Conservation (phyloP, 2,888 invertebrate species). For the Agrenia bidenticulata region DNA sequence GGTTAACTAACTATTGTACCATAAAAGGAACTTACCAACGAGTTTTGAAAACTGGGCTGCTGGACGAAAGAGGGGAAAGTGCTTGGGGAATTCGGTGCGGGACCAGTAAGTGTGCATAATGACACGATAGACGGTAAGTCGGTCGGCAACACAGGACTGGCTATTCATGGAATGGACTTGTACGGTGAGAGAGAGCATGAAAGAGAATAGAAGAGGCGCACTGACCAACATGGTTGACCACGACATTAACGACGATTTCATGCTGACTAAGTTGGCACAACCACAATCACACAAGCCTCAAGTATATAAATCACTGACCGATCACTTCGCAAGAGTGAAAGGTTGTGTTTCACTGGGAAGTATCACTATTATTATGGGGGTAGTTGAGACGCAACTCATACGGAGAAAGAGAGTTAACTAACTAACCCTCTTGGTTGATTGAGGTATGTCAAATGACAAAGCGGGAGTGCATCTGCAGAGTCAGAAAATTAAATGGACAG, state of each 20-base stretch:
- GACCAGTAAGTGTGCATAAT: slow-evolving; percentile 91
- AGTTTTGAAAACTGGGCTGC: slow-evolving; percentile 92
- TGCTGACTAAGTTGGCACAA: too few relatives aligned
- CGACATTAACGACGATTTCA: too few relatives aligned
- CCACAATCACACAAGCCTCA: too few relatives aligned
- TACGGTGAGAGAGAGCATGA: not conserved
- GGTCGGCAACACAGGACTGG: slow-evolving; percentile 70
- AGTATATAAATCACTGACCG: too few relatives aligned
- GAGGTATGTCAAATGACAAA: slow-evolving; percentile 10
- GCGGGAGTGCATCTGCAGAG: slow-evolving; percentile 3
- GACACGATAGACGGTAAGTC: slow-evolving; percentile 83
- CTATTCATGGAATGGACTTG: slow-evolving; percentile 11
- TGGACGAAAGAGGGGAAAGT: slow-evolving; percentile 91
- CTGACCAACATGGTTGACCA: not conserved
- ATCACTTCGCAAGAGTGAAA: not conserved
- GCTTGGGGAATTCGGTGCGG: slow-evolving; percentile 83
- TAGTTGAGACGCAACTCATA: slow-evolving; percentile 17
- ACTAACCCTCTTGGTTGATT: not conserved
- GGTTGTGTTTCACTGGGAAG: not conserved
- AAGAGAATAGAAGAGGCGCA: not conserved
- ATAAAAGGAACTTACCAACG: slow-evolving; percentile 69
- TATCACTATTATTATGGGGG: slow-evolving; percentile 6
- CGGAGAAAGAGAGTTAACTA: slow-evolving; percentile 14
- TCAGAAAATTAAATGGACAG: slow-evolving; percentile 11
- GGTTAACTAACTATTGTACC: too few relatives aligned